Base-by-base conservation (phyloP, 1,140 invertebrate species). In the Pentalonia nigronervosa region DNA sequence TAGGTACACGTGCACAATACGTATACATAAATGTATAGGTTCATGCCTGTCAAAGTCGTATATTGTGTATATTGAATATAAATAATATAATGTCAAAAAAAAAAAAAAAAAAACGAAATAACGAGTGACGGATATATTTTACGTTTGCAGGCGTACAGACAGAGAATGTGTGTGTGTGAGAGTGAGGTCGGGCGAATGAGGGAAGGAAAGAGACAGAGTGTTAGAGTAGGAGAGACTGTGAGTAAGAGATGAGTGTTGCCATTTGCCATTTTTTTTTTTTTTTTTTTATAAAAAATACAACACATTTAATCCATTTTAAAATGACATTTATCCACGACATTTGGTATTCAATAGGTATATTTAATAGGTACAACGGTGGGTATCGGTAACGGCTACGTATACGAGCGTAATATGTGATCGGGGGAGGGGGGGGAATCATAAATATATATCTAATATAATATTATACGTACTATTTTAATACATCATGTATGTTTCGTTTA, bases 261-360 rank as follows among this genome's bases (percentile, higher is more conserved):
- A 67, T 67, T 76, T 76, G 14, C n/a, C 11, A 21, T 41, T 67
- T 67, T 30, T n/a, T 60, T 60, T 30, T 67, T 17, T 67, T 76
- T 76, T 67, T 67, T 20, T 21, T 21, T 21, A 53, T 53, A 53
- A 53, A 50, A 67, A 67, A n/a, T 67, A n/a, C 30, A 67, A 67
- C 60, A n/a, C 60, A 14, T n/a, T 67, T 76, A 76, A 76, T 76
- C n/a, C n/a, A 76, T 76, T 76, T 67, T 76, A n/a, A 76, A n/a
- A 76, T 76, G n/a, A 34, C 30, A 76, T 76, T 76, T 76, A 76
- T 30, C 11, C 60, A 17, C n/a, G 4, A 76, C n/a, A 14, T 76
- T 76, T 76, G 14, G n/a, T 76, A n/a, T 76, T 76, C 14, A 76
- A n/a, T n/a, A 76, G 1, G 4, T 41, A 41, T 41, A 41, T 41